Base-by-base conservation (phyloP, 1,140 invertebrate species). In the Saccostrea glomerata region DNA sequence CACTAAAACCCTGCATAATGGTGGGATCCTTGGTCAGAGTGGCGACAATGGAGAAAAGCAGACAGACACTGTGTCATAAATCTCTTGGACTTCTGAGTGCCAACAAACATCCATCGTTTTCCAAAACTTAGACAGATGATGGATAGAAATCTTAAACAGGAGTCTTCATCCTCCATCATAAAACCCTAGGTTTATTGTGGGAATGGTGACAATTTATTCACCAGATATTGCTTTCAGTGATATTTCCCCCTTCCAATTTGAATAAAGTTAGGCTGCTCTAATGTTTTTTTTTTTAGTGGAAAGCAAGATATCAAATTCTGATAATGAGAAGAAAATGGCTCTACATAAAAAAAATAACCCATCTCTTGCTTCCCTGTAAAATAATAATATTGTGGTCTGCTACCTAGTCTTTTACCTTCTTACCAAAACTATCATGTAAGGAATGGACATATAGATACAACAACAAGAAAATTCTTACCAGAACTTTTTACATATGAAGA, bases 131-230 rank as follows among this genome's bases (percentile, higher is more conserved):
- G 70, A 77, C 70, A 36, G 70, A 77, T 77, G 70, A 77, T 77
- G 70, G 70, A 77, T 77, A 36, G 25, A 77, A 77, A 77, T 77
- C 70, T 30, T 77, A 25, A 25, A 25, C 30, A 77, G 9, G 2
- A 77, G 70, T 77, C 70, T 77, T 77, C 70, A 77, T 77, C 70
- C 25, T 77, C 70, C 70, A 77, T 77, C 70, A 77, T 77, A 77
- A 77, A 77, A 30, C 9, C 25, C 25, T 13, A 15, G 23, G 25
- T 77, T 77, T 77, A 77, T 36, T 77, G 70, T 77, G 70, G 25
- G 70, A 77, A 77, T 77, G 70, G 70, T 77, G 70, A 77, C 70
- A 77, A 77, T 77, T 77, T 77, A 77, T 77, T 77, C 70, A 77
- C 30, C 70, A 77, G 70, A 77, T 77, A 77, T 36, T 77, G 70